Percentiles rank a stretch among this genome's conserved stretches.
phyloP scores from a whole-genome alignment of 2,113 vertebrate genomes.

The Sylvia atricapilla region DNA sequence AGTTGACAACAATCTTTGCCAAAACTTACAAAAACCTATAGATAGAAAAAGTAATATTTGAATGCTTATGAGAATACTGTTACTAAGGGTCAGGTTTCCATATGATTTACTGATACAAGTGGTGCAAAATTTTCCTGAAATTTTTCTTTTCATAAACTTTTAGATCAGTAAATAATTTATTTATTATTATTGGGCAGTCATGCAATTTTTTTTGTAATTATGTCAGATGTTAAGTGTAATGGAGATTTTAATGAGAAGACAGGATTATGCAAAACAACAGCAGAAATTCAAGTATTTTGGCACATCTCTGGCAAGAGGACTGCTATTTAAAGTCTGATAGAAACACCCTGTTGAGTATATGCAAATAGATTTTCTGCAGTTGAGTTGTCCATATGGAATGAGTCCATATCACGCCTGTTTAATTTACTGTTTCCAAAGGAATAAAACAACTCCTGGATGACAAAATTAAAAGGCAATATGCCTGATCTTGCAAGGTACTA shows the following conservation, averaged over 20 bases:
- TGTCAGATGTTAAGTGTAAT: not conserved
- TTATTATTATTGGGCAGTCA: not conserved
- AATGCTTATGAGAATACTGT: not conserved
- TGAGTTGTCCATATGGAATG: not conserved
- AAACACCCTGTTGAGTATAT: not conserved
- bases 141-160: not conserved
- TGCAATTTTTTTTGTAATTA: not conserved
- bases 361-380: constrained; percentile 5
- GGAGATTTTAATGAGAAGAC: not conserved
- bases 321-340: constrained; percentile 2
- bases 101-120: not conserved
- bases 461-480: constrained; percentile 28
- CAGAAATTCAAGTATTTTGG: not conserved
- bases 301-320: not conserved
- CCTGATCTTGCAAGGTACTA: constrained; percentile 22
- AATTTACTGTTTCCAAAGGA: constrained; percentile 5
- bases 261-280: not conserved
- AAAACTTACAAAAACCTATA: not conserved
- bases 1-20: not conserved
- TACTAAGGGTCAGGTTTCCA: not conserved
- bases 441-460: not conserved
- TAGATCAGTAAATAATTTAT: not conserved
- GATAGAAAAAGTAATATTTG: not conserved
- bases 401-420: not conserved
- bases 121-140: not conserved